Conservation (phyloP, 2,797 vertebrate genomes). For the Hydrocynus forskahlii region DNA sequence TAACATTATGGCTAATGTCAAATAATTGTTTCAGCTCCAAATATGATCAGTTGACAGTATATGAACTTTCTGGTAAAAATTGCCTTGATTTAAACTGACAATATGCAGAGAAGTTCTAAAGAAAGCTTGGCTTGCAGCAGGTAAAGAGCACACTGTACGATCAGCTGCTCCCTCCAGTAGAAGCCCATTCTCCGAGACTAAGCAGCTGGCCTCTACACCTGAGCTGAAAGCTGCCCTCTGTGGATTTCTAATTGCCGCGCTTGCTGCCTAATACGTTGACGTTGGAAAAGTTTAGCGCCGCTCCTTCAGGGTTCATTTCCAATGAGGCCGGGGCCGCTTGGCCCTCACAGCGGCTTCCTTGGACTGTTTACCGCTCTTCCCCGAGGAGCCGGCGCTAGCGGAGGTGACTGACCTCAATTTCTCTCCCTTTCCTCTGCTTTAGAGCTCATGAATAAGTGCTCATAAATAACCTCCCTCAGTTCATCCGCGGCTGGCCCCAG, state of each 20-base stretch:
- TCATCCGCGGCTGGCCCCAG: conserved; percentile 12
- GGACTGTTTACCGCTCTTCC: conserved; percentile 56
- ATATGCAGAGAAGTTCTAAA: conserved; percentile 24
- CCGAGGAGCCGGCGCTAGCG: conserved; percentile 43
- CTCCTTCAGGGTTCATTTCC: conserved; percentile 53
- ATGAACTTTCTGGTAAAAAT: neutral
- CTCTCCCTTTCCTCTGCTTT: conserved; percentile 59
- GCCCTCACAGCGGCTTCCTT: conserved; percentile 35
- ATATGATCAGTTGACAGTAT: neutral
- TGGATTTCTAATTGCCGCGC: conserved; percentile 54
- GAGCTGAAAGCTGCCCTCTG: conserved; percentile 49
- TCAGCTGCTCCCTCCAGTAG: conserved; percentile 9
- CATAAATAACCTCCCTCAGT: conserved; percentile 59
- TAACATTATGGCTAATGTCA: too few relatives aligned
- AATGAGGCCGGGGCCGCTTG: conserved; percentile 33
- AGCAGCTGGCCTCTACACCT: conserved; percentile 44
- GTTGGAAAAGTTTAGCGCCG: conserved; percentile 45
- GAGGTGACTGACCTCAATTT: conserved; percentile 68
- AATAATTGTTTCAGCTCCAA: too few relatives aligned
- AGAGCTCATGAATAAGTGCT: conserved; percentile 62
- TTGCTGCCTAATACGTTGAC: conserved; percentile 27
- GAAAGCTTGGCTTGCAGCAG: conserved; percentile 4
- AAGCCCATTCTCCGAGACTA: conserved; percentile 21
- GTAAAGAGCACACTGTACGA: conserved; percentile 6
- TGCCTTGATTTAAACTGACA: conserved; percentile 8